Percentiles rank a stretch among this genome's conserved stretches.
These are phyloP conservation scores for Nemotelus pantherinus DNA, from an alignment of 2,888 invertebrate genomes.

Conservation along the genomic window DNA sequence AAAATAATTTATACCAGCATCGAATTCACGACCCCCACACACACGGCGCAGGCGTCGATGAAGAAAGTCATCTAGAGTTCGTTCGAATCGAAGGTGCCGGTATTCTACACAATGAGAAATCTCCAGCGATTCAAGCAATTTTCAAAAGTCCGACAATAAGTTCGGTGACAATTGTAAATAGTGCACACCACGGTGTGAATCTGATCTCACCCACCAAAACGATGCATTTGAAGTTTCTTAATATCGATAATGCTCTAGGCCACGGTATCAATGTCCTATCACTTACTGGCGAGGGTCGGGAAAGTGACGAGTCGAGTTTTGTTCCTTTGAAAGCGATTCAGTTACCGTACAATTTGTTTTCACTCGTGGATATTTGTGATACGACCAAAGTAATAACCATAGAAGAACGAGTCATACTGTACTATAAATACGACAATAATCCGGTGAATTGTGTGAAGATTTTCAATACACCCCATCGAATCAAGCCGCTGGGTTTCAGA, in stretches of 20 bases:
- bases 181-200: constrained; percentile 92
- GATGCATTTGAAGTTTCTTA: constrained; percentile 78
- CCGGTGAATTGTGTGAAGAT: constrained; percentile 98
- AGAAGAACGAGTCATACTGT: constrained; percentile 89
- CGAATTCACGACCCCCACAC: constrained; percentile 84
- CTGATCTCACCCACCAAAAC: constrained; percentile 88
- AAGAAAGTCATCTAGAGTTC: constrained; percentile 81
- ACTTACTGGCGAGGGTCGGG: constrained; percentile 90
- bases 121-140: constrained; percentile 90
- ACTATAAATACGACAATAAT: constrained; percentile 96
- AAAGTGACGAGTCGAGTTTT: constrained; percentile 88
- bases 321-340: constrained; percentile 82
- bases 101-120: constrained; percentile 93
- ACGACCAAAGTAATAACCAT: constrained; percentile 90
- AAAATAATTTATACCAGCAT: constrained; percentile 83
- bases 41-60: constrained; percentile 74
- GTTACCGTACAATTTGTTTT: constrained; percentile 91
- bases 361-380: constrained; percentile 95
- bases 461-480: constrained; percentile 84
- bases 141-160: constrained; percentile 84
- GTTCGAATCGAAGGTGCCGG: constrained; percentile 93
- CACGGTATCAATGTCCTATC: constrained; percentile 90
- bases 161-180: constrained; percentile 83
- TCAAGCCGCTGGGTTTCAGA: constrained; percentile 90
- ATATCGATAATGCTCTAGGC: constrained; percentile 83